Percentiles rank a stretch among this genome's conserved stretches.
phyloP scores from a whole-genome alignment of 2,888 invertebrate species.

The Eledona agricola region DNA sequence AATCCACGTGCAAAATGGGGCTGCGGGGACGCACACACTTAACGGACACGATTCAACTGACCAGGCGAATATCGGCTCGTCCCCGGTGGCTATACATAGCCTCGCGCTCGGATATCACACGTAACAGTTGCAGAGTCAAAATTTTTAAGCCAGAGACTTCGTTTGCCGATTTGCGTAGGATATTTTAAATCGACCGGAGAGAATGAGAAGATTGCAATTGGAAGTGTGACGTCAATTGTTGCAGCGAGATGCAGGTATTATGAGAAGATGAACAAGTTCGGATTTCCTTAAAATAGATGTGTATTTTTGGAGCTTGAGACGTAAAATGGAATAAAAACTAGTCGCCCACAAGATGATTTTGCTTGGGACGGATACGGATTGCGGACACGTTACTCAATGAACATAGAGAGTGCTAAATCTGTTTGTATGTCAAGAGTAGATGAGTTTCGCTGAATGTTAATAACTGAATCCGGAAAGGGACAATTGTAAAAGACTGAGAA shows the following conservation, averaged over 20 bases:
- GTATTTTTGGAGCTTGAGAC: conserved; percentile 10
- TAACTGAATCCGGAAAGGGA: too few species aligned
- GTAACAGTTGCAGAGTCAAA: conserved; percentile 27
- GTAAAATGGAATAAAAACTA: conserved; percentile 20
- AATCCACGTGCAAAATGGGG: conserved; percentile 54
- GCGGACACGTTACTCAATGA: too few species aligned
- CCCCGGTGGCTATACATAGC: conserved; percentile 52
- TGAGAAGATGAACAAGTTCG: background rate
- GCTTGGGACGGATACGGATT: conserved; percentile 3
- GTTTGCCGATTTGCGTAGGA: too few species aligned
- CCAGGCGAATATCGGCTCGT: conserved; percentile 46
- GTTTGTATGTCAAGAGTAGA: too few species aligned
- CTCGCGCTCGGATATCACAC: conserved; percentile 39
- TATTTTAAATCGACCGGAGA: too few species aligned
- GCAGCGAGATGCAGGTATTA: too few species aligned
- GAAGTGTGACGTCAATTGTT: too few species aligned
- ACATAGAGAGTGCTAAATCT: too few species aligned
- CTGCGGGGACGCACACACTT: conserved; percentile 54
- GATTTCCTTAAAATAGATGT: conserved; percentile 6
- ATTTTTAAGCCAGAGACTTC: background rate
- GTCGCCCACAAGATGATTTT: conserved; percentile 16
- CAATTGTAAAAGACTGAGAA: too few species aligned
- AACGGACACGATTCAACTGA: conserved; percentile 57
- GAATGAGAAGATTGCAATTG: too few species aligned
- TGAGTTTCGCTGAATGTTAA: too few species aligned